Evolutionary conservation across 2,797 vertebrate genomes (phyloP), one percentile per base, ranked within the genome.

Genomic region (Sebastes hubbsi): DNA sequence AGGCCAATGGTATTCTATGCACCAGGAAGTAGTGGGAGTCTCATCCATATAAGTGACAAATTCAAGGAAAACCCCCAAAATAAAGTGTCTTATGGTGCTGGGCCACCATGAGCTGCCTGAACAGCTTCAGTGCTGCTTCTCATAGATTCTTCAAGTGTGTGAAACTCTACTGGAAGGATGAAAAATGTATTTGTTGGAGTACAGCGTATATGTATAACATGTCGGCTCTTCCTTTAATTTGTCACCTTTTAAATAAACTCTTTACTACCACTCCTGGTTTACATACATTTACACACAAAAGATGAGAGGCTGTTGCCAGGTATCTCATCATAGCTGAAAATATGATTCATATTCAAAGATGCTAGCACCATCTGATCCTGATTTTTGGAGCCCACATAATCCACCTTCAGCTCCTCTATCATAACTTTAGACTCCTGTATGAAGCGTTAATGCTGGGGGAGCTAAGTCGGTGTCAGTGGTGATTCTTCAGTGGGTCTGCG

Each of bases 351-450:
- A 71, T 67, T 77, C 20, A 65, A 52, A 76, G 12, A 64, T 24
- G 32, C 25, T 30, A 22, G n/a, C 14, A 1, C 46, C 64, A 76
- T 62, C 62, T 74, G 55, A 78, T 74, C 8, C 38, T 27, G 10
- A 78, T 61, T 72, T 74, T 65, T 63, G 27, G 18, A 54, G 14
- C 56, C 61, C 70, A 77, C 24, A 73, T 69, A 81, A 75, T 78
- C 75, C 83, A 73, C 46, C 65, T 81, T n/a, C 38, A 77, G 72
- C 80, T 77, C 36, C 65, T 70, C 27, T 58, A 64, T 85, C 69
- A 75, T 67, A 73, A 82, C 70, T 66, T 84, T 63, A 71, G 77
- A 54, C 62, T n/a, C 20, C 42, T 59, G 49, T 64, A 54, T 78
- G 64, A 68, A 58, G 84, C 65, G 81, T 85, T 77, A 83, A 83